These are phyloP conservation scores for Aelia acuminata DNA, from an alignment of 2,888 invertebrate species.

Conservation along the genomic window DNA sequence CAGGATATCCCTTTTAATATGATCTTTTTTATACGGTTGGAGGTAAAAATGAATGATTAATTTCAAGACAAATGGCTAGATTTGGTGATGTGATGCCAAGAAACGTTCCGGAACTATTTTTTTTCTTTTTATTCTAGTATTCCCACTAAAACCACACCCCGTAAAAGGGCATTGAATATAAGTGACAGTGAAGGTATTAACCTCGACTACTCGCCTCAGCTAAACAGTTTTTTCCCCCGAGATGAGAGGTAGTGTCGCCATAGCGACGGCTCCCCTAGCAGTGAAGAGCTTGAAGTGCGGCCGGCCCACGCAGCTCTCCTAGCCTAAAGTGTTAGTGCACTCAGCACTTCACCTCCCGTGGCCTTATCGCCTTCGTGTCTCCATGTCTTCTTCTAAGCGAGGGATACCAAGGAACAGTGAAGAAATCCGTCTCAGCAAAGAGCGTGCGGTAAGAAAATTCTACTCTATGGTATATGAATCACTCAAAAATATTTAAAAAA, in stretches of 20 bases:
- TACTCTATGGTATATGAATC: too few species aligned
- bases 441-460: too few species aligned
- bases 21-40: too few species aligned
- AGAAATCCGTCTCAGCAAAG: background rate
- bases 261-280: slow-evolving; percentile 44
- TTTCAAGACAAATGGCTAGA: too few species aligned
- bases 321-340: slow-evolving; percentile 20
- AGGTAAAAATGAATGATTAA: too few species aligned
- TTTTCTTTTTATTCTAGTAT: too few species aligned
- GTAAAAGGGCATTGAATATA: background rate
- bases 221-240: slow-evolving; percentile 41
- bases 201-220: slow-evolving; percentile 19
- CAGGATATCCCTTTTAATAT: too few species aligned
- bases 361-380: background rate
- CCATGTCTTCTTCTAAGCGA: background rate
- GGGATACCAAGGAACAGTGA: background rate
- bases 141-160: background rate
- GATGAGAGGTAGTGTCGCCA: slow-evolving; percentile 48
- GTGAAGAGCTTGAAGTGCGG: slow-evolving; percentile 11
- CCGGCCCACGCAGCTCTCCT: slow-evolving; percentile 38
- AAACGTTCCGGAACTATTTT: too few species aligned
- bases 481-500: background rate
- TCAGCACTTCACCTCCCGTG: background rate
- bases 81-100: too few species aligned
- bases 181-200: background rate